Conservation (phyloP, 2,113 vertebrate genomes). For the Spea bombifrons region DNA sequence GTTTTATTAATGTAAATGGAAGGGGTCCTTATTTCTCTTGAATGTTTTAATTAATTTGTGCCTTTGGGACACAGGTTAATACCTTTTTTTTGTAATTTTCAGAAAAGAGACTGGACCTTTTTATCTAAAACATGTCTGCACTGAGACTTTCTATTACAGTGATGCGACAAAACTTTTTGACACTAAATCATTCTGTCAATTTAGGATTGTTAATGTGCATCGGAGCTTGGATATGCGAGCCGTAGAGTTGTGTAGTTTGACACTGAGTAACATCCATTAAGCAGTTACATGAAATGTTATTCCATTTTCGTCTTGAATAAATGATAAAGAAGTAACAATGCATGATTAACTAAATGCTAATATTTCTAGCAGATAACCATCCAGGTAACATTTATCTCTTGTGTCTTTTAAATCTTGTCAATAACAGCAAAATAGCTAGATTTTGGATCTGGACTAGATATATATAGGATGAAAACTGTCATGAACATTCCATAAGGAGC, state of each 20-base stretch:
- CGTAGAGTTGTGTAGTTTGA: not conserved
- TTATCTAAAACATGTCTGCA: conserved; percentile 18
- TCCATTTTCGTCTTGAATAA: no score
- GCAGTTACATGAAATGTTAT: no score
- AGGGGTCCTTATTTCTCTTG: not conserved
- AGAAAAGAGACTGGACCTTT: conserved; percentile 14
- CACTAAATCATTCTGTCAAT: conserved; percentile 27
- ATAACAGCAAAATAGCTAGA: no score
- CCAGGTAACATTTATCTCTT: no score
- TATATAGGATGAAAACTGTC: no score
- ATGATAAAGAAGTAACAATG: no score
- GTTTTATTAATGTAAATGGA: conserved; percentile 12
- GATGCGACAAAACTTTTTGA: not conserved
- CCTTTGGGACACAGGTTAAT: conserved; percentile 3
- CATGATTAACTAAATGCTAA: no score
- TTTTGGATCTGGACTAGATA: no score
- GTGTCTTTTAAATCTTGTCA: no score
- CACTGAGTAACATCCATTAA: not conserved
- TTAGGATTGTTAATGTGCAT: conserved; percentile 8
- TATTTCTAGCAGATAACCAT: no score
- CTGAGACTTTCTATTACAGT: not conserved
- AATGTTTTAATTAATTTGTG: conserved; percentile 27
- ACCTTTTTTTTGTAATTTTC: conserved; percentile 20
- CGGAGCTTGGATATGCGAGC: not conserved
- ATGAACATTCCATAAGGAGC: no score